Conservation (phyloP, 2,113 vertebrate species). For the Platycercus adscitus region DNA sequence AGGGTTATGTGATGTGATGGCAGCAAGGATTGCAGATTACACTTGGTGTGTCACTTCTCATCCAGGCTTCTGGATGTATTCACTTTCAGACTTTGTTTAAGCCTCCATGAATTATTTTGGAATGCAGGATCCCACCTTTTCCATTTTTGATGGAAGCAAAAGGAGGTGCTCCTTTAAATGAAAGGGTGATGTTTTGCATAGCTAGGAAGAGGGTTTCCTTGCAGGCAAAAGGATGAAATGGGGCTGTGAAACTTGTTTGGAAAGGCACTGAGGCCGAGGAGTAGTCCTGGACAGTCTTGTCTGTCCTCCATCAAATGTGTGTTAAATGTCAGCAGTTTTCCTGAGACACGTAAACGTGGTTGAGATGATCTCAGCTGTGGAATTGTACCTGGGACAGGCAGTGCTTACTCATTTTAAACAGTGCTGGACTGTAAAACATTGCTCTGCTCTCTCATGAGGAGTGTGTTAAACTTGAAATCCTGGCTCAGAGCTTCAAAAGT, state of each 20-base stretch:
- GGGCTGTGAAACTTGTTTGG: not conserved
- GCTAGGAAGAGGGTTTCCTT: not conserved
- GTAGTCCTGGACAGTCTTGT: not conserved
- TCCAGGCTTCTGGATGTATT: not conserved
- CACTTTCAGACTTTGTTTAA: not conserved
- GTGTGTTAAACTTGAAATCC: not conserved
- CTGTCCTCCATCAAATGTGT: not conserved
- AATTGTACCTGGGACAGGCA: not conserved
- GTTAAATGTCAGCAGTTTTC: not conserved
- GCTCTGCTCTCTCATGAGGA: not conserved
- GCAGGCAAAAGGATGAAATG: not conserved
- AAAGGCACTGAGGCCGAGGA: not conserved
- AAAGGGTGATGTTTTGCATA: not conserved
- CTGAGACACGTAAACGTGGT: accelerated
- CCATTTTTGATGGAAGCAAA: not conserved
- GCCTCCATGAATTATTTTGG: not conserved
- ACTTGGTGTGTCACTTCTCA: not conserved
- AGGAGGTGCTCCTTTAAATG: not conserved
- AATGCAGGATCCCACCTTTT: not conserved
- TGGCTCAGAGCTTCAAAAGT: not conserved
- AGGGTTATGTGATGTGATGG: slow-evolving; percentile 21
- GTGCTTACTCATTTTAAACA: not conserved
- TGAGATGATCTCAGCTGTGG: not conserved
- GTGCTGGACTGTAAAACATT: not conserved
- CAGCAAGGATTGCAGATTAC: not conserved